Evolutionary conservation across 2,113 vertebrate genomes (phyloP).

Genomic region (Camelus bactrianus): DNA sequence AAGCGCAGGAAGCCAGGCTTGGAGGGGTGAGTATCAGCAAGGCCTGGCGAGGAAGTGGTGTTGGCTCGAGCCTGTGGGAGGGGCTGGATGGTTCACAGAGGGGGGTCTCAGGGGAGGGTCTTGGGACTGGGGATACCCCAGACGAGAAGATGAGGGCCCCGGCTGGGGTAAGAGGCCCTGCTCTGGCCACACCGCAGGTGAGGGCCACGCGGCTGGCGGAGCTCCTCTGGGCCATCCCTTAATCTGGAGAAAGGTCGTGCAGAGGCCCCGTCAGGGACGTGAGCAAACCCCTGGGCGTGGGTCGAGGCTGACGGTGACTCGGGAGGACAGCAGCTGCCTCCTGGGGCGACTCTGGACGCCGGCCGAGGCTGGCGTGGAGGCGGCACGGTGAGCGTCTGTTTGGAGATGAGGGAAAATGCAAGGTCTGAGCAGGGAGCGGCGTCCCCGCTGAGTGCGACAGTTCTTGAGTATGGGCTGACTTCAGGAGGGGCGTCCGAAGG

Average conservation of each 20-base stretch:
- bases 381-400: background rate
- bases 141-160: background rate
- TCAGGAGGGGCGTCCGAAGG: background rate
- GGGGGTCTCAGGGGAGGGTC: background rate
- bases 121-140: too few relatives aligned
- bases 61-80: background rate
- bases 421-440: background rate
- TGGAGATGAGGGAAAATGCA: background rate
- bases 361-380: background rate
- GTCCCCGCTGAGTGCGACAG: background rate
- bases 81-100: background rate
- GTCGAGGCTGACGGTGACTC: background rate
- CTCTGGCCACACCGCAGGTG: background rate
- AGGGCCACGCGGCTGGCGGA: background rate
- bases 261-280: rapidly evolving
- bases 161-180: background rate
- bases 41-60: background rate
- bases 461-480: background rate
- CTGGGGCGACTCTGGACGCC: too few relatives aligned
- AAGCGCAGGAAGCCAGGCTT: background rate
- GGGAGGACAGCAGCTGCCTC: background rate
- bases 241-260: background rate
- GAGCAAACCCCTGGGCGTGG: background rate
- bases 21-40: background rate
- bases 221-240: background rate